Conservation (phyloP, 2,113 vertebrate species). For the Oryzias woworae region DNA sequence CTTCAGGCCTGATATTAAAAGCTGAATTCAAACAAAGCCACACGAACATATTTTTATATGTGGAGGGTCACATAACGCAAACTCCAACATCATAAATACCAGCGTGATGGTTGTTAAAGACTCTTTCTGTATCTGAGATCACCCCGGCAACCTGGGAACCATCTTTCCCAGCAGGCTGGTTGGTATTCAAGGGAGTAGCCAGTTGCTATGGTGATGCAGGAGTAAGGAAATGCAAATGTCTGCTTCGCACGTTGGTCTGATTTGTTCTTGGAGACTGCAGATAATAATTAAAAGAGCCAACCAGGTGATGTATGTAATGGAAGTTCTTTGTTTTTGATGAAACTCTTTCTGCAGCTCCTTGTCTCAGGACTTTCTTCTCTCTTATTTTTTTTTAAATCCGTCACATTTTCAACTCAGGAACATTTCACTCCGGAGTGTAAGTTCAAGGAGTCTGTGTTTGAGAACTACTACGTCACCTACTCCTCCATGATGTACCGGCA, state of each 20-base stretch:
- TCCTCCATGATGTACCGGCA: conserved; percentile 99
- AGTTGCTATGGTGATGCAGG: conserved; percentile 67
- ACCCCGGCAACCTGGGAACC: conserved; percentile 43
- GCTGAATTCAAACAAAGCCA: conserved; percentile 6
- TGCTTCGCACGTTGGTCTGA: conserved; percentile 63
- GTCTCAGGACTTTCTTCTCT: conserved; percentile 12
- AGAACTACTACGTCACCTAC: conserved; percentile 99
- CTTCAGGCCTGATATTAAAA: conserved; percentile 38
- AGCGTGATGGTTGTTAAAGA: conserved; percentile 12
- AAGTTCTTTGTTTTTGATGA: conserved; percentile 29
- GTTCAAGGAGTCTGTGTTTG: conserved; percentile 99
- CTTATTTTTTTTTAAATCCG: conserved; percentile 3
- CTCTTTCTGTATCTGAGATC: conserved; percentile 33
- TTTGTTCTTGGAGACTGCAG: conserved; percentile 46
- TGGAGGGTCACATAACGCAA: not conserved
- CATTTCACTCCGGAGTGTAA: conserved; percentile 99
- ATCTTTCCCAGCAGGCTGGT: conserved; percentile 58
- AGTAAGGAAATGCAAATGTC: conserved; percentile 73
- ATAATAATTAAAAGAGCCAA: conserved; percentile 43
- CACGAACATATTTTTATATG: not conserved
- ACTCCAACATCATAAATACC: conserved; percentile 1
- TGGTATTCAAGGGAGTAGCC: conserved; percentile 73
- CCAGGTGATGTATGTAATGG: conserved; percentile 35
- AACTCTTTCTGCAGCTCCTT: conserved; percentile 2
- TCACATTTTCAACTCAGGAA: conserved; percentile 78